phyloP scores from a whole-genome alignment of 2,113 vertebrate species.

The Antennarius striatus region DNA sequence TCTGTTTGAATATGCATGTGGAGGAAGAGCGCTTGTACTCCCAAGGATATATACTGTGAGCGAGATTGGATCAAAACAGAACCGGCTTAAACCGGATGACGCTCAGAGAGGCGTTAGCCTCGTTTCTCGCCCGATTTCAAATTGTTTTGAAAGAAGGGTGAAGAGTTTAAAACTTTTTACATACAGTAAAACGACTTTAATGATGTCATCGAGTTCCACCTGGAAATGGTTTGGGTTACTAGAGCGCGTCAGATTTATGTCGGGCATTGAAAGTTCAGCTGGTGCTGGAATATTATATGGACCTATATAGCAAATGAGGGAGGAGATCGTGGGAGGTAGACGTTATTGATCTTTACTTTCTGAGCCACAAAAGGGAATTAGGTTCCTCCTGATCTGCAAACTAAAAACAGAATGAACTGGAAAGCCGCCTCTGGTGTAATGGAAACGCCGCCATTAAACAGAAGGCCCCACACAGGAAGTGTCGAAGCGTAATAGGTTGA shows the following conservation, averaged over 20 bases:
- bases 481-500: background rate
- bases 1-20: conserved; percentile 69
- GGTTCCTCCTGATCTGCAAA: background rate
- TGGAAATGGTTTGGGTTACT: background rate
- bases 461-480: background rate
- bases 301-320: conserved; percentile 9
- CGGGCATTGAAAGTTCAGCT: conserved; percentile 7
- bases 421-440: background rate
- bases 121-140: conserved; percentile 57
- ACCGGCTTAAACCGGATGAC: conserved; percentile 59
- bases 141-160: conserved; percentile 42
- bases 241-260: background rate
- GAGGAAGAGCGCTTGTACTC: conserved; percentile 51
- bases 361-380: background rate
- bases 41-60: conserved; percentile 61
- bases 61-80: conserved; percentile 66
- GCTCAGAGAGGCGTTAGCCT: conserved; percentile 65
- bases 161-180: conserved; percentile 39
- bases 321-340: background rate
- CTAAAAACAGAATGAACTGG: conserved; percentile 9
- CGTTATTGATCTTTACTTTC: conserved; percentile 11
- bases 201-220: conserved; percentile 11
- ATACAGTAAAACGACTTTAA: conserved; percentile 16
- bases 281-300: background rate
- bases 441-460: conserved; percentile 20